Percentiles rank a stretch among this genome's conserved stretches.
phyloP scores from a whole-genome alignment of 2,888 invertebrate genomes.

The Mythimna pallens region DNA sequence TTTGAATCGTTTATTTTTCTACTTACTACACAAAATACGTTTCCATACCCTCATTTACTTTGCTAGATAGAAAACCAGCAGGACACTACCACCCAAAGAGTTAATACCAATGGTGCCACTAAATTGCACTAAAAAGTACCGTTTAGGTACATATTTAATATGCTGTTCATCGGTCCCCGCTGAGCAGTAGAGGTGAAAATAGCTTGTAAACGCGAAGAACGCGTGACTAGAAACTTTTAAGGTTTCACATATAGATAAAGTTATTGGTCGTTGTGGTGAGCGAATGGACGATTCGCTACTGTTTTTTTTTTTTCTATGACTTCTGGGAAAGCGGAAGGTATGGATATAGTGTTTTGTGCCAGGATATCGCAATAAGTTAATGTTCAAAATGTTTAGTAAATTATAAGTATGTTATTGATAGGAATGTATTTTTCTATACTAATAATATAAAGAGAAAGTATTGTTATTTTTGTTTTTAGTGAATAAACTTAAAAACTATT shows the following conservation, averaged over 20 bases:
- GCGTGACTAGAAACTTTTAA: conserved; percentile 77
- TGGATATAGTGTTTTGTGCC: neutral
- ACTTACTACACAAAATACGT: neutral
- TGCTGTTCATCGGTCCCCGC: conserved; percentile 67
- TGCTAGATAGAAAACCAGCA: conserved; percentile 55
- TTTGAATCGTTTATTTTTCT: neutral
- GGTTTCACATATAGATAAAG: conserved; percentile 43
- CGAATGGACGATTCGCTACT: conserved; percentile 18
- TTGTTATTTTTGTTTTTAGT: too few relatives aligned
- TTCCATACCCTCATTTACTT: conserved; percentile 1
- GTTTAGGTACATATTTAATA: conserved; percentile 60
- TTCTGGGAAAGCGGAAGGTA: neutral
- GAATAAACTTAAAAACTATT: too few relatives aligned
- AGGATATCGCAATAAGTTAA: neutral
- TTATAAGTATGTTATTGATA: too few relatives aligned
- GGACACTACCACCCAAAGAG: conserved; percentile 49
- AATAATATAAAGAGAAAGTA: too few relatives aligned
- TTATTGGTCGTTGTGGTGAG: conserved; percentile 50
- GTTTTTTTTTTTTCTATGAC: neutral
- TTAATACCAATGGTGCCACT: conserved; percentile 50
- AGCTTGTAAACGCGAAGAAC: conserved; percentile 59
- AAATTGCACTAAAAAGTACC: conserved; percentile 58
- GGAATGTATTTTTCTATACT: too few relatives aligned
- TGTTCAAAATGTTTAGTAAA: neutral
- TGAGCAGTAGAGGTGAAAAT: conserved; percentile 59